Percentiles rank a stretch among this genome's conserved stretches.
Conservation (phyloP, 1,140 invertebrate species). For the Mycetomoellerius zeteki region DNA sequence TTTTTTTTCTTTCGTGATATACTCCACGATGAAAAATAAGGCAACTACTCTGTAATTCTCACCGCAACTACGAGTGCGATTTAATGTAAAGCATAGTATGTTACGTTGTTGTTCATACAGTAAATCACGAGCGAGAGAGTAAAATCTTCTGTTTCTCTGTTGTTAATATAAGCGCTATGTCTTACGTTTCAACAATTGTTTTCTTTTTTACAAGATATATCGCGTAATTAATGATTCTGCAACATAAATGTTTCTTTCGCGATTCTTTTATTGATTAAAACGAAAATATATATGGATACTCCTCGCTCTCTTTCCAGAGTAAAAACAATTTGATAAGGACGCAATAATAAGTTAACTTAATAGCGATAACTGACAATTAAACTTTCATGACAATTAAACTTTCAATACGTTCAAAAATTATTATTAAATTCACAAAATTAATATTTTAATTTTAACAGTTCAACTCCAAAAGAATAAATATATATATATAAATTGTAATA, state of each 20-base stretch:
- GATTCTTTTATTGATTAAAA: not conserved
- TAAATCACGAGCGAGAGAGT: not conserved
- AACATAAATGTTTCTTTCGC: not conserved
- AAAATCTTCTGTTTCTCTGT: not conserved
- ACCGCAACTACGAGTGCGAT: not conserved
- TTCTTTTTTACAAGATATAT: not conserved
- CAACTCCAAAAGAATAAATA: not conserved
- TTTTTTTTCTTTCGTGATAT: slow-evolving; percentile 4
- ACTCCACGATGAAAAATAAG: not conserved
- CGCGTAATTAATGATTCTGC: not conserved
- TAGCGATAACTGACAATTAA: not conserved
- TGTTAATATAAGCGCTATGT: not conserved
- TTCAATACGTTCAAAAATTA: not conserved
- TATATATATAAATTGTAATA: not conserved
- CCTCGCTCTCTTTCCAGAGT: not conserved
- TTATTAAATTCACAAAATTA: slow-evolving; percentile 4
- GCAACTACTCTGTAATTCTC: not conserved
- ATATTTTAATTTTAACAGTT: slow-evolving; percentile 6
- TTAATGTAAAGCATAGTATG: slow-evolving; percentile 11
- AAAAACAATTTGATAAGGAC: not conserved
- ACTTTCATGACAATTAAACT: not conserved
- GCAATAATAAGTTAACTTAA: not conserved
- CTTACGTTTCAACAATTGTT: not conserved
- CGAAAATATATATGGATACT: not conserved
- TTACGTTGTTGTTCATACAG: not conserved